These are phyloP conservation scores for Dryobota labecula DNA, from an alignment of 2,888 invertebrate genomes.

Conservation along the genomic window DNA sequence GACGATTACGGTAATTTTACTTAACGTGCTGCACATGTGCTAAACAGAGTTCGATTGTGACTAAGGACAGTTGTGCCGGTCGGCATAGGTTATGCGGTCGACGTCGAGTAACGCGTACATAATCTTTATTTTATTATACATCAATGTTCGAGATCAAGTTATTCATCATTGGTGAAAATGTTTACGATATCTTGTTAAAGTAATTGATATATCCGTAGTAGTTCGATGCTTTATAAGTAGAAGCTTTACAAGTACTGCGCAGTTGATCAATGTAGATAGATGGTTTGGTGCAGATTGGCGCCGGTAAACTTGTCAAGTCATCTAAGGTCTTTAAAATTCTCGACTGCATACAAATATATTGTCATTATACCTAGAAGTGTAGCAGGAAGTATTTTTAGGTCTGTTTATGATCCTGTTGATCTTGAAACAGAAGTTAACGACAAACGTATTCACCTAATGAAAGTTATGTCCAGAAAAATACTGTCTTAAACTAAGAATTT, in stretches of 20 bases:
- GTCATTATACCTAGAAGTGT: conserved; percentile 20
- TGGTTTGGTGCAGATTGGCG: conserved; percentile 12
- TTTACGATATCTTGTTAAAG: conserved; percentile 13
- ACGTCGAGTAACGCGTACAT: too few species aligned
- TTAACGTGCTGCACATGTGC: too few species aligned
- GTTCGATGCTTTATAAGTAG: neutral
- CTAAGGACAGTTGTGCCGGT: too few species aligned
- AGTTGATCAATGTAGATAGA: conserved; percentile 9
- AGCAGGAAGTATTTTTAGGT: conserved; percentile 7
- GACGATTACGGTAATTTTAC: too few species aligned
- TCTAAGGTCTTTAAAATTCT: conserved; percentile 24
- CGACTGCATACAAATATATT: neutral
- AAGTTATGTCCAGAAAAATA: neutral
- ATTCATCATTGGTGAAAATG: conserved; percentile 39
- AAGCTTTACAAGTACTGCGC: neutral
- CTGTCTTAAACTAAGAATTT: neutral
- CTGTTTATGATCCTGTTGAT: conserved; percentile 10
- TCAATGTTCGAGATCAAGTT: too few species aligned
- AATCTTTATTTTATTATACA: too few species aligned
- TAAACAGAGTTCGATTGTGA: too few species aligned
- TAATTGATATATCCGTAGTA: conserved; percentile 7
- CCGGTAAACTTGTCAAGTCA: conserved; percentile 21
- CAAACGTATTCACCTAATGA: neutral
- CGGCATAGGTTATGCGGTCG: too few species aligned
- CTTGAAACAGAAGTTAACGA: conserved; percentile 17